Evolutionary conservation across 2,888 invertebrate genomes (phyloP).

Genomic region (Ectropis crepuscularia): DNA sequence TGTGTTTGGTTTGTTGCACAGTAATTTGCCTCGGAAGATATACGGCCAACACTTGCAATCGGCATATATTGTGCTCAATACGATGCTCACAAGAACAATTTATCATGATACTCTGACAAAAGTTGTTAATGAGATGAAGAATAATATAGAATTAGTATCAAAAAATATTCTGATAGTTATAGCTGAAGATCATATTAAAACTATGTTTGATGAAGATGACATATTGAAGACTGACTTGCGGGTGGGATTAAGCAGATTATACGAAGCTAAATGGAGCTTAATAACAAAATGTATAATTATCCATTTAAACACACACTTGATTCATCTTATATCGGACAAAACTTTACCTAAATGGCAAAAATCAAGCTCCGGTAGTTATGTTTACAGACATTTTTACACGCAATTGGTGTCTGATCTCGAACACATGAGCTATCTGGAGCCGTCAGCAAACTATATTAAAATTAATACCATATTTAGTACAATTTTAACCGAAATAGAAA

Average conservation of each 20-base stretch:
- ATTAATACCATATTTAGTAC: not conserved
- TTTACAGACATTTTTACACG: constrained; percentile 9
- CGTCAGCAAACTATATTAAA: not conserved
- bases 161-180: not conserved
- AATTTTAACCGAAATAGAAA: constrained; percentile 1
- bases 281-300: constrained; percentile 2
- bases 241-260: not conserved
- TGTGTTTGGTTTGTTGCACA: constrained; percentile 47
- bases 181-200: constrained; percentile 16
- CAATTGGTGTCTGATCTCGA: constrained; percentile 4
- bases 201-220: not conserved
- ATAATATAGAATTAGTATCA: not conserved
- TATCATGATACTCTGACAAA: not conserved
- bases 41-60: constrained; percentile 4
- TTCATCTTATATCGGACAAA: constrained; percentile 3
- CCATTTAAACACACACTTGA: not conserved
- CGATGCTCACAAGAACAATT: constrained; percentile 28
- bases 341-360: constrained; percentile 2
- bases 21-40: not conserved
- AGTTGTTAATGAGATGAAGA: not conserved
- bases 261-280: constrained; percentile 7
- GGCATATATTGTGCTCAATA: constrained; percentile 17
- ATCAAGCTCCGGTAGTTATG: not conserved
- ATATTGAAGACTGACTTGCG: not conserved
- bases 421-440: not conserved